Evolutionary conservation across 2,797 vertebrate genomes (phyloP), one percentile per base, ranked within the genome.

Genomic region (Spinus olivaceus): DNA sequence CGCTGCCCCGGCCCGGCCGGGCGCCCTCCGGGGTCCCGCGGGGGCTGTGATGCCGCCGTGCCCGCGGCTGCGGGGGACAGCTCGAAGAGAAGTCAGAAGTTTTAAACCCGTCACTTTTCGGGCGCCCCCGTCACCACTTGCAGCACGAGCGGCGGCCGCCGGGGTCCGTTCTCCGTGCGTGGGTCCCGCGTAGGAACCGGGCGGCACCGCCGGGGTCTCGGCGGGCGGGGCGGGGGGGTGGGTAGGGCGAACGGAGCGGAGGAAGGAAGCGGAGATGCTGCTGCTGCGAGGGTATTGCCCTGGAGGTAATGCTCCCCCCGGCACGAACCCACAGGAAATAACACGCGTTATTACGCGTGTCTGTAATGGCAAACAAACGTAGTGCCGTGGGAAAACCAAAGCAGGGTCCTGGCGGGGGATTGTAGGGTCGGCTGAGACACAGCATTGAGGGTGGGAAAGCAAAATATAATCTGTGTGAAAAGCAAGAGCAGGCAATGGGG

Each of bases 171-270:
- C 12, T 54, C 60, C 9, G 46, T 25, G 50, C 20, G 16, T 1
- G 9, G 35, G 25, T 60, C 37, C 32, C 10, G 85, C 27, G 9
- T 10, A 2, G 12, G 25, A 6, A 25, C n/a, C 6, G n/a, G 5
- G 50, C 30, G 44, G 20, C 24, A 22, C 24, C 5, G 25, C 6
- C 30, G 41, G 8, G 32, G 10, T 6, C 7, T 5, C 5, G 9
- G 35, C 37, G 44, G n/a, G 59, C 5, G 39, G 39, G 33, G 23
- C 12, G 28, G 4, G 59, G n/a, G n/a, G n/a, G n/a, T n/a, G n/a
- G n/a, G n/a, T 2, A 2, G 44, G 46, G 54, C 27, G 27, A 22
- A 0, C 9, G 33, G 27, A 54, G 46, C 0, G 9, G 18, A 13
- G 54, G 13, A 16, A 22, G 42, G 46, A 12, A 61, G 44, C 14